These are phyloP conservation scores for Andrena chrysosceles DNA, from an alignment of 2,888 invertebrate species.

Conservation along the genomic window DNA sequence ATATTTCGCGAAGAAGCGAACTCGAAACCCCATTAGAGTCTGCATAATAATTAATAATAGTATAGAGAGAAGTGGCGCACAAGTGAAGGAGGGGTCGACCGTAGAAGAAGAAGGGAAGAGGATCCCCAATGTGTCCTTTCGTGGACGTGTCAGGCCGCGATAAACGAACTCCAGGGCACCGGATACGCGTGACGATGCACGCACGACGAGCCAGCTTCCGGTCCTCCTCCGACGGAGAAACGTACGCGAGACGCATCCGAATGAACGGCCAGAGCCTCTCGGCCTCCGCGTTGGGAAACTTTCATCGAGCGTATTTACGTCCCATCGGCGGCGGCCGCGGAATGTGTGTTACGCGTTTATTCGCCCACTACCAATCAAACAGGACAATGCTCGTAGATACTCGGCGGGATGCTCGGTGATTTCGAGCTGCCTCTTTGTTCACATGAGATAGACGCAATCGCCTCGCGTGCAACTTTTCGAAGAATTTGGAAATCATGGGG, in stretches of 20 bases:
- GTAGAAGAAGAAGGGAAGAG: slow-evolving; percentile 8
- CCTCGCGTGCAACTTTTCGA: too few relatives aligned
- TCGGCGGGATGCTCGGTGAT: slow-evolving; percentile 24
- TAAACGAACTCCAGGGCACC: slow-evolving; percentile 75
- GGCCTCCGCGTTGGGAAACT: slow-evolving; percentile 19
- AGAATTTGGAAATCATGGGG: too few relatives aligned
- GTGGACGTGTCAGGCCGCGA: slow-evolving; percentile 67
- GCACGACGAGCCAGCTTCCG: slow-evolving; percentile 83
- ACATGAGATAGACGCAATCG: too few relatives aligned
- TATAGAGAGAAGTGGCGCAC: background rate
- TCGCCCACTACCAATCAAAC: slow-evolving; percentile 54
- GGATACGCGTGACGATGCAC: slow-evolving; percentile 83
- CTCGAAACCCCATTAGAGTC: too few relatives aligned
- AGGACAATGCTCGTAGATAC: slow-evolving; percentile 24
- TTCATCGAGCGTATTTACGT: slow-evolving; percentile 5
- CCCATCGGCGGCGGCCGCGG: slow-evolving; percentile 12
- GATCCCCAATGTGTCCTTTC: slow-evolving; percentile 54
- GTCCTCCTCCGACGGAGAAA: slow-evolving; percentile 77
- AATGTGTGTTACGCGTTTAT: slow-evolving; percentile 56
- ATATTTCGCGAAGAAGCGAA: too few relatives aligned
- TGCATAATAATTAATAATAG: too few relatives aligned
- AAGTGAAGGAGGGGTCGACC: background rate
- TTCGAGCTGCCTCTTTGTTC: background rate
- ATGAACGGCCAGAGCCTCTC: slow-evolving; percentile 73
- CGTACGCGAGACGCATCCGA: slow-evolving; percentile 83